Percentiles rank a stretch among this genome's conserved stretches.
Evolutionary conservation across 1,140 invertebrate species (phyloP).

Genomic region (Drosophila ercepeae): DNA sequence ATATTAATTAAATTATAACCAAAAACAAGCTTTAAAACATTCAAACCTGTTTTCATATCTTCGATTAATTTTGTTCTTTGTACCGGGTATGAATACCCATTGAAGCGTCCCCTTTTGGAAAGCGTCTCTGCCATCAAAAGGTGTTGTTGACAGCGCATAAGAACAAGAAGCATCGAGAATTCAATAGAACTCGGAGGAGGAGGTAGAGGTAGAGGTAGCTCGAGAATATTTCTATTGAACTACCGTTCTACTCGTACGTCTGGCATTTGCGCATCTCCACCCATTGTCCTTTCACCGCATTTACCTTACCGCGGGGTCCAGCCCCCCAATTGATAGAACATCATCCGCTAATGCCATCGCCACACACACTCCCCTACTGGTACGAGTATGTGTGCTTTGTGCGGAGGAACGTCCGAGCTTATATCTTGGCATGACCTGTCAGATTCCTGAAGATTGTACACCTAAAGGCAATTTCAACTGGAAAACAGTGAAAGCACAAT

Average conservation of each 20-base stretch:
- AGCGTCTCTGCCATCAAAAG: neutral
- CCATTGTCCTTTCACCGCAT: slow-evolving; percentile 14
- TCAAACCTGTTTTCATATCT: too few relatives aligned
- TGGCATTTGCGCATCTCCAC: neutral
- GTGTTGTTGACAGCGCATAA: slow-evolving; percentile 11
- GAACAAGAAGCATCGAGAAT: neutral
- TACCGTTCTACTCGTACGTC: too few relatives aligned
- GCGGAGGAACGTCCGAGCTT: neutral
- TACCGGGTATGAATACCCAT: neutral
- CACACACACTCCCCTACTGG: slow-evolving; percentile 4
- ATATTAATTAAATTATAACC: too few relatives aligned
- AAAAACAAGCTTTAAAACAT: too few relatives aligned
- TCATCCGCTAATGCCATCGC: slow-evolving; percentile 34
- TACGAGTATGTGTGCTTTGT: neutral
- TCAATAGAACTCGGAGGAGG: neutral
- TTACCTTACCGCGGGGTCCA: neutral
- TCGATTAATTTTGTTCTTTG: too few relatives aligned
- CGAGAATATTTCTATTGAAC: slow-evolving; percentile 28
- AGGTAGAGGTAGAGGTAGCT: neutral
- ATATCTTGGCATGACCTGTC: slow-evolving; percentile 26
- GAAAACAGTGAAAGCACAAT: neutral
- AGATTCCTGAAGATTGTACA: slow-evolving; percentile 11
- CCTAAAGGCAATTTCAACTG: slow-evolving; percentile 2
- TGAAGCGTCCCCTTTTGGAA: neutral
- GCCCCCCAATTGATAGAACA: slow-evolving; percentile 14